Evolutionary conservation across 2,113 vertebrate species (phyloP).

Genomic region (Pseudonaja textilis): DNA sequence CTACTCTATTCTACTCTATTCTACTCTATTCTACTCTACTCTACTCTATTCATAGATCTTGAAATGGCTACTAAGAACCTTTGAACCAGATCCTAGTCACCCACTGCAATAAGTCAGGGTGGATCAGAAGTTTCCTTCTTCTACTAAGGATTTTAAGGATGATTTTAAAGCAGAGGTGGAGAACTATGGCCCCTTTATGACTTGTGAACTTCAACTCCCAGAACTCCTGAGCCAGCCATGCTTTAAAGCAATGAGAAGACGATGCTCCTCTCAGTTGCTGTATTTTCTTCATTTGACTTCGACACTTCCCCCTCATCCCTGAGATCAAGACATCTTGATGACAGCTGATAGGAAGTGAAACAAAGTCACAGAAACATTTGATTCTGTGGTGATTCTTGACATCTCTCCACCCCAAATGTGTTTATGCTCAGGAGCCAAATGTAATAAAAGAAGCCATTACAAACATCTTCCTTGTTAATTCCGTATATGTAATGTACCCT

Average conservation of each 20-base stretch:
- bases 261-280: neutral
- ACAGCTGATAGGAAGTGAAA: neutral
- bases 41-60: neutral
- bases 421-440: neutral
- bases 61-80: neutral
- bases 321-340: neutral
- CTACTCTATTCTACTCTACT: no score
- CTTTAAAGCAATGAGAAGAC: neutral
- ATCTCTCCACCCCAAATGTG: neutral
- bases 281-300: neutral
- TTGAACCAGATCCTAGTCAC: neutral
- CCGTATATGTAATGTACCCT: neutral
- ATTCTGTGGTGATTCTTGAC: neutral
- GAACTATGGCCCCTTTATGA: no score
- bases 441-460: conserved; percentile 2
- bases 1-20: no score
- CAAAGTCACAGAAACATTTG: neutral
- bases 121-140: neutral
- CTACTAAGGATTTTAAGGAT: neutral
- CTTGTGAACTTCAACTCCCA: no score
- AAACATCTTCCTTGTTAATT: neutral
- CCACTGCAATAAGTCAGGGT: neutral
- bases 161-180: neutral
- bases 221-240: no score
- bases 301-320: no score